A percentile compares a stretch with the other conserved stretches of the same genome.
Conservation (phyloP, 2,113 vertebrate genomes). For the Cebus imitator region DNA sequence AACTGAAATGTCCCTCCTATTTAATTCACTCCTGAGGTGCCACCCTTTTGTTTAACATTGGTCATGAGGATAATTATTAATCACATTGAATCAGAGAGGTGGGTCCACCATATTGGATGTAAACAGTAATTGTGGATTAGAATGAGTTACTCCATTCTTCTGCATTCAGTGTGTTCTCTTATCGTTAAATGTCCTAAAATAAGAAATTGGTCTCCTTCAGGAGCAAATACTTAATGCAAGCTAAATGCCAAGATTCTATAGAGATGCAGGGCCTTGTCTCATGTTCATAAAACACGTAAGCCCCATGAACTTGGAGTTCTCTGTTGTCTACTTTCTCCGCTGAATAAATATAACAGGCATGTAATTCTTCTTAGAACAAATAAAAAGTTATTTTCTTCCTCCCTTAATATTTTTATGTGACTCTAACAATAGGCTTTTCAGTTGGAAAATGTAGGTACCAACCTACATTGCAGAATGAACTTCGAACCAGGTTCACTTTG, state of each 20-base stretch:
- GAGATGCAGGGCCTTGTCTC: neutral
- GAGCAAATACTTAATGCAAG: neutral
- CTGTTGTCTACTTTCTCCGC: neutral
- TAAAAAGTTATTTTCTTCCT: neutral
- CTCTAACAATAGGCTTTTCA: slow-evolving; percentile 37
- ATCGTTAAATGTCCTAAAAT: slow-evolving; percentile 27
- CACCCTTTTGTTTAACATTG: neutral
- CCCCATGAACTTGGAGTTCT: neutral
- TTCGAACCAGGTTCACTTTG: slow-evolving; percentile 26
- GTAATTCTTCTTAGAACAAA: slow-evolving; percentile 1
- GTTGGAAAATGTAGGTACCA: neutral
- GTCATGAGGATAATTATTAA: neutral
- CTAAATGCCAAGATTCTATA: neutral
- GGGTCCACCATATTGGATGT: neutral
- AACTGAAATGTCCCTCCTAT: neutral
- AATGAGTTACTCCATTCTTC: neutral
- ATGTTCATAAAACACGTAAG: neutral
- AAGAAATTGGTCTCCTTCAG: neutral
- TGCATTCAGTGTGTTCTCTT: neutral
- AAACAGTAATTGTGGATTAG: neutral
- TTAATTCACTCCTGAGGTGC: neutral
- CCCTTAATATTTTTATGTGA: neutral
- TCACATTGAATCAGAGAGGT: slow-evolving; percentile 31
- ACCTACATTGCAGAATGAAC: neutral
- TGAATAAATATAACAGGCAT: neutral